A percentile compares a stretch with the other conserved stretches of the same genome.
These are phyloP conservation scores for Yponomeuta sedellus DNA, from an alignment of 2,888 invertebrate species.

Conservation along the genomic window DNA sequence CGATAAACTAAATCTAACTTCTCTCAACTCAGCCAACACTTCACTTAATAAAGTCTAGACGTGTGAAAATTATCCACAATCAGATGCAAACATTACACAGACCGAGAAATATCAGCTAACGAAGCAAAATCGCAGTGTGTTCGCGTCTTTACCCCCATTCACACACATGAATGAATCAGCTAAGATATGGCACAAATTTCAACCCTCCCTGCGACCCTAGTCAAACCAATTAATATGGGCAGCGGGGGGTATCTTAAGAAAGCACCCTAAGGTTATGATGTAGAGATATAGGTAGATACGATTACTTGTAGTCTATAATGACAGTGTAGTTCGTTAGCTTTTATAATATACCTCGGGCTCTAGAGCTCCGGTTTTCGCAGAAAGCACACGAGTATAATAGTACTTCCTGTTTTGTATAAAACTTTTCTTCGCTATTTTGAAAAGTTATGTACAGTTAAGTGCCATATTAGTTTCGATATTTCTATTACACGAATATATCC, in stretches of 20 bases:
- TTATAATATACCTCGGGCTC: no score
- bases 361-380: no score
- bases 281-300: constrained; percentile 18
- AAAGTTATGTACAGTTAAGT: no score
- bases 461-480: no score
- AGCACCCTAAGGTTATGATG: constrained; percentile 29
- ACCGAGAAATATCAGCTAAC: neutral
- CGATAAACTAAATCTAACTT: no score
- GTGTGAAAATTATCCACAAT: neutral
- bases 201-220: constrained; percentile 32
- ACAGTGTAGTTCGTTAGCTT: no score
- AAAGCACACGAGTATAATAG: no score
- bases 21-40: no score
- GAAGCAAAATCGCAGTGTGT: neutral
- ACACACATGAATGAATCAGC: constrained; percentile 16
- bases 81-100: neutral
- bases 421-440: no score
- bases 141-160: neutral
- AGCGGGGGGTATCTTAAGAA: constrained; percentile 34
- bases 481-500: no score
- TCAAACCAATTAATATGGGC: constrained; percentile 46
- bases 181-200: constrained; percentile 21
- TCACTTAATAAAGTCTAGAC: neutral
- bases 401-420: no score
- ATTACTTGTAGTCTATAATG: constrained; percentile 7